Evolutionary conservation across 2,797 vertebrate genomes (phyloP).

Genomic region (Aphelocoma californica): DNA sequence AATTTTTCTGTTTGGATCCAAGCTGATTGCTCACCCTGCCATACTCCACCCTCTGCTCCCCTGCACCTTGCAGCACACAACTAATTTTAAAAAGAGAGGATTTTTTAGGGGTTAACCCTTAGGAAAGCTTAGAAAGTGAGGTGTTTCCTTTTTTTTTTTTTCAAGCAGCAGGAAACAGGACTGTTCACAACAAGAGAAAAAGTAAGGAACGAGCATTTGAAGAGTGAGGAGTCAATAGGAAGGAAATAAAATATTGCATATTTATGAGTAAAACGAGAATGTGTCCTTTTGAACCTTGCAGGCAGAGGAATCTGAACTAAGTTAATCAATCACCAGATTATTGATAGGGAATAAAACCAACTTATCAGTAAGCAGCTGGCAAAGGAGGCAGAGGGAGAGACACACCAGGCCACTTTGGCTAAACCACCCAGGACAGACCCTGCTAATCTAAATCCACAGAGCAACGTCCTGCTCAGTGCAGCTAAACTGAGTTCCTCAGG

Average conservation of each 20-base stretch:
- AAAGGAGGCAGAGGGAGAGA: not conserved
- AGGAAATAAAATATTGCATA: not conserved
- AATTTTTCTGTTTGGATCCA: constrained; percentile 24
- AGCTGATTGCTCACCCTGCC: not conserved
- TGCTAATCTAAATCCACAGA: not conserved
- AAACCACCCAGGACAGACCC: not conserved
- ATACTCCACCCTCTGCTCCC: not conserved
- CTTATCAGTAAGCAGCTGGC: not conserved
- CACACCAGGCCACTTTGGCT: not conserved
- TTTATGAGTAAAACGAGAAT: not conserved
- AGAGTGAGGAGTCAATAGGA: not conserved
- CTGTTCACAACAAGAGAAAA: not conserved
- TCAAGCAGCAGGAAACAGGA: not conserved
- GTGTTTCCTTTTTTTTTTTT: not conserved
- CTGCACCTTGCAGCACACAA: not conserved
- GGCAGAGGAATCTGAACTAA: not conserved
- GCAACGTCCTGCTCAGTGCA: not conserved
- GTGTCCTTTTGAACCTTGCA: not conserved
- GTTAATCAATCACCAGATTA: not conserved
- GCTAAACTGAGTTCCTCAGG: not conserved
- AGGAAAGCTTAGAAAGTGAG: not conserved
- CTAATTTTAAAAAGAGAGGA: not conserved
- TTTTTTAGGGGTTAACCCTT: not conserved
- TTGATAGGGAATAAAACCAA: not conserved
- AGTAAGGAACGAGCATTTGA: not conserved